Base-by-base conservation (phyloP, 2,797 vertebrate genomes). In the Falco novaeseelandiae region DNA sequence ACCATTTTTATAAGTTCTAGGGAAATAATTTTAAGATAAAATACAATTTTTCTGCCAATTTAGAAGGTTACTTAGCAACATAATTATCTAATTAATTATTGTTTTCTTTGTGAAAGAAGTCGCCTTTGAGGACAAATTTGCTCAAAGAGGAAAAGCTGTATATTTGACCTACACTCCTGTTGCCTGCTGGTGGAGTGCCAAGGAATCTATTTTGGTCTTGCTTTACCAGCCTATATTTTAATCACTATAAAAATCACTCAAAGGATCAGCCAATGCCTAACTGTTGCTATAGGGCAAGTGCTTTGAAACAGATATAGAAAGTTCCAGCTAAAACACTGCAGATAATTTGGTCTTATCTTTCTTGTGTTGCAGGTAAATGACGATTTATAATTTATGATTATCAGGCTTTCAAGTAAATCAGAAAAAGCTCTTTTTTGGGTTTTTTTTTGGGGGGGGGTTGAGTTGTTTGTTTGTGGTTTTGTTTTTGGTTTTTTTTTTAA, bases 1-100 rank as follows among this genome's bases (percentile, higher is more conserved):
- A 38, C 4, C 22, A 34, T 46, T 87, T 61, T 51, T 30, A 8
- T 17, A 62, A 49, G 21, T 77, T 76, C n/a, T 46, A 42, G 25
- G 9, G 29, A 61, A 93, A 87, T 40, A 40, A n/a, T n/a, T 81
- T 87, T 88, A 48, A 78, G 57, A 93, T 70, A 77, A 87, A 96
- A 83, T 72, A 8, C 4, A 9, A 32, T 83, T 86, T 93, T 81
- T 7, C 34, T n/a, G 23, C 29, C 23, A 82, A 17, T 80, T 93
- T 30, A 83, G 52, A 87, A 96, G 22, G 19, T 42, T 83, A 83
- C 26, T 51, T 58, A 90, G 26, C 8, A 91, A 51, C 12, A 59
- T 57, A 96, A 71, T 85, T 92, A 95, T 54, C 29, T 91, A 73
- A 77, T 92, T 95, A 96, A 81, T 94, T 93, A 89, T 74, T 88